phyloP scores from a whole-genome alignment of 2,113 vertebrate species.

The Ageneiosus marmoratus region DNA sequence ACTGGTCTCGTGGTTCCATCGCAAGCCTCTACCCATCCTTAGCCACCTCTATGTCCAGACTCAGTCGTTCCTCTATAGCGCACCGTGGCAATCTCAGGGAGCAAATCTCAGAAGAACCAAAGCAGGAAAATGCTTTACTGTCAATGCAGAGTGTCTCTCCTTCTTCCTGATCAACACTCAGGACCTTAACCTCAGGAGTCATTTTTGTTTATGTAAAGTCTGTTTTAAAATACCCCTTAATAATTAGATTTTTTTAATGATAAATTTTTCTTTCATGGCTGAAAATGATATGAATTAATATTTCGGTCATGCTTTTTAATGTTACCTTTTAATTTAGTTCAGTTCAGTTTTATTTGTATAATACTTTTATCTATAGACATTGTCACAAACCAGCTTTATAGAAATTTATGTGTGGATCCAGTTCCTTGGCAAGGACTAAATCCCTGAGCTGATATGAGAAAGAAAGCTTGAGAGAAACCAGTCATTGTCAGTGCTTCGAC shows the following conservation, averaged over 20 bases:
- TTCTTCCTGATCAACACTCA: background rate
- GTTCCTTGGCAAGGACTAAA: background rate
- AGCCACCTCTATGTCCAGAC: slow-evolving; percentile 69
- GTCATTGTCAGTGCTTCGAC: background rate
- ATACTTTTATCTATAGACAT: background rate
- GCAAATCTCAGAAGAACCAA: background rate
- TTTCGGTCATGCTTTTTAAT: background rate
- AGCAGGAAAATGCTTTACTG: background rate
- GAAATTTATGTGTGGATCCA: background rate
- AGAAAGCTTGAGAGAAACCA: background rate
- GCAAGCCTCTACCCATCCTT: slow-evolving; percentile 68
- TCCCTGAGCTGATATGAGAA: background rate
- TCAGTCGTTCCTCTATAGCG: slow-evolving; percentile 57
- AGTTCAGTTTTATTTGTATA: background rate
- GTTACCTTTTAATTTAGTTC: background rate
- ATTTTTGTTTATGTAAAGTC: background rate
- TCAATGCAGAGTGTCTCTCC: background rate
- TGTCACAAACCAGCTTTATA: background rate
- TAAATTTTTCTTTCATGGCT: background rate
- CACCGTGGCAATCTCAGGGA: background rate
- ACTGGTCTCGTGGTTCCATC: slow-evolving; percentile 73
- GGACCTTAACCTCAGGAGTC: background rate
- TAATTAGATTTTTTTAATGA: background rate
- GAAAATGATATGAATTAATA: background rate
- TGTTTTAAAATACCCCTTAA: background rate